These are phyloP conservation scores for Callinectes sapidus DNA, from an alignment of 2,888 invertebrate genomes.

Conservation along the genomic window DNA sequence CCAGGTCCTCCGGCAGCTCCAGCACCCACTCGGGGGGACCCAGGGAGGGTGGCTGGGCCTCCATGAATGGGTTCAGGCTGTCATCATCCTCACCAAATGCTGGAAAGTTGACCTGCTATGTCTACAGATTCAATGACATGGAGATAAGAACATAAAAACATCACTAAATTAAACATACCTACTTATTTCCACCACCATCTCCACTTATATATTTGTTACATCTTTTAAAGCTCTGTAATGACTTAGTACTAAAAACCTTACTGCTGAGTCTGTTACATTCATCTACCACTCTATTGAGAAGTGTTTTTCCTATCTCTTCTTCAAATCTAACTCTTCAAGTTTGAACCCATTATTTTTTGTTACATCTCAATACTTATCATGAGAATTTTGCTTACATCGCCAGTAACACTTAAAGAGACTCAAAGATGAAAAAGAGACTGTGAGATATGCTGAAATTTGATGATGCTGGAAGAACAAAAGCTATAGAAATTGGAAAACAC, in stretches of 20 bases:
- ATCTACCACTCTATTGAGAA: too few species aligned
- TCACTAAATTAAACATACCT: too few species aligned
- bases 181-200: too few species aligned
- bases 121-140: not conserved
- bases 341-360: too few species aligned
- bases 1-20: slow-evolving; percentile 94
- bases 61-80: slow-evolving; percentile 64
- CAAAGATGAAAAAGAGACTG: not conserved
- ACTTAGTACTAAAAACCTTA: not conserved
- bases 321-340: too few species aligned
- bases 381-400: too few species aligned
- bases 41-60: slow-evolving; percentile 60
- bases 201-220: not conserved
- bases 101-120: not conserved
- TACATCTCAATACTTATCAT: too few species aligned
- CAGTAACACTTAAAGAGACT: too few species aligned
- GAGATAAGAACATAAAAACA: not conserved
- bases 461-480: not conserved
- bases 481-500: not conserved
- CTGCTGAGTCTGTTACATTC: too few species aligned
- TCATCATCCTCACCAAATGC: slow-evolving; percentile 69
- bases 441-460: not conserved
- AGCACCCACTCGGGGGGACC: slow-evolving; percentile 88
- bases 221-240: not conserved
- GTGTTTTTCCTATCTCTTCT: too few species aligned